phyloP scores from a whole-genome alignment of 2,888 invertebrate species.

The Drosophila basisetae region DNA sequence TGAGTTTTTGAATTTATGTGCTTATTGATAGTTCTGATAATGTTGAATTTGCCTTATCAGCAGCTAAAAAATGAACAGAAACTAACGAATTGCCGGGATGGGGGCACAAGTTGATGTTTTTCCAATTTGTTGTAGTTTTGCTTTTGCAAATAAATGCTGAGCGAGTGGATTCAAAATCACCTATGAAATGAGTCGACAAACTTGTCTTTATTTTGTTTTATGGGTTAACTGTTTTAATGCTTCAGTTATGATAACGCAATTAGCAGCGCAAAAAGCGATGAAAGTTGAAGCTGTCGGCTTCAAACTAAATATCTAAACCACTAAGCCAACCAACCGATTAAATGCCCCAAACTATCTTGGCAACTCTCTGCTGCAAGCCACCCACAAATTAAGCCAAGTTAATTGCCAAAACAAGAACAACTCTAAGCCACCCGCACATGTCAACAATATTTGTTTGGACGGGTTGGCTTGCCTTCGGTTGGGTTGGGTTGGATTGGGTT shows the following conservation, averaged over 20 bases:
- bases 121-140: neutral
- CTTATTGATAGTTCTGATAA: constrained; percentile 68
- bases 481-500: constrained; percentile 25
- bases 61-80: neutral
- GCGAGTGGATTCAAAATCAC: neutral
- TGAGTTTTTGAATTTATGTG: constrained; percentile 65
- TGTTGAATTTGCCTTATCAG: constrained; percentile 52
- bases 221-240: neutral
- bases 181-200: neutral
- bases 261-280: constrained; percentile 9
- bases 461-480: neutral
- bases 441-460: constrained; percentile 45
- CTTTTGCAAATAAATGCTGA: neutral
- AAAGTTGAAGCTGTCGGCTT: constrained; percentile 15
- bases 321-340: constrained; percentile 40
- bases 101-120: neutral
- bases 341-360: constrained; percentile 43
- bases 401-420: constrained; percentile 49
- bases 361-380: constrained; percentile 33
- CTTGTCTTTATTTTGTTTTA: neutral
- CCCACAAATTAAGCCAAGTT: constrained; percentile 61
- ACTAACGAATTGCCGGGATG: too few species aligned
- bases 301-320: constrained; percentile 11
- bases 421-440: constrained; percentile 61
- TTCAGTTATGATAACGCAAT: constrained; percentile 29